Evolutionary conservation across 1,140 invertebrate species (phyloP).

Genomic region (Calycopis cecrops): DNA sequence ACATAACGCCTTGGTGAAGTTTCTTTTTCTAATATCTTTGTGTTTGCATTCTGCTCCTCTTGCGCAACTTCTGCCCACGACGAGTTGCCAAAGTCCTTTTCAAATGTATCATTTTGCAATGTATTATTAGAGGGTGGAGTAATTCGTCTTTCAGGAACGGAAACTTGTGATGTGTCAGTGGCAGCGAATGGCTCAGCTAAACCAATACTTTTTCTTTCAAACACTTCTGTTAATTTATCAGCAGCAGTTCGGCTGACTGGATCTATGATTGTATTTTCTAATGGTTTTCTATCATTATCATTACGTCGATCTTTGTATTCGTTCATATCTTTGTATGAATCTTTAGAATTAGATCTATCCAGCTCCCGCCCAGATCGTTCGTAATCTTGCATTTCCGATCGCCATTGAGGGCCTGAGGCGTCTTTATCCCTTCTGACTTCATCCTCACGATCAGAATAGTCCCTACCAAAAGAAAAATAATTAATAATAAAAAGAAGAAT

Average conservation of each 20-base stretch:
- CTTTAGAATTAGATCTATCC: conserved; percentile 68
- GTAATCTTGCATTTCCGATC: conserved; percentile 70
- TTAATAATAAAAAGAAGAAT: not conserved
- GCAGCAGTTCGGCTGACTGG: conserved; percentile 56
- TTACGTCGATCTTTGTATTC: conserved; percentile 61
- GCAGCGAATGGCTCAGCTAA: conserved; percentile 50
- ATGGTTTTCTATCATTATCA: conserved; percentile 57
- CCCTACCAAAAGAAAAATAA: conserved; percentile 39
- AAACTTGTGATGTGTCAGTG: conserved; percentile 34
- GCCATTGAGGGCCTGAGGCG: conserved; percentile 59
- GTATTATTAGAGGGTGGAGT: conserved; percentile 45
- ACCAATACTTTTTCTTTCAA: conserved; percentile 68
- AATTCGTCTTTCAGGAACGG: conserved; percentile 36
- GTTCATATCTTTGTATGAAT: conserved; percentile 63
- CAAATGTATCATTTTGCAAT: conserved; percentile 45
- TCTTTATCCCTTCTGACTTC: conserved; percentile 64
- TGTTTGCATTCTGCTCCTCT: conserved; percentile 44
- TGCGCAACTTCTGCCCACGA: conserved; percentile 63
- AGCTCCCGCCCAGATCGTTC: conserved; percentile 60
- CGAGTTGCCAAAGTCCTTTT: conserved; percentile 60
- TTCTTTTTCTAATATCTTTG: conserved; percentile 36
- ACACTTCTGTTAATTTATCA: conserved; percentile 68
- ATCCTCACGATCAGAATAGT: conserved; percentile 69
- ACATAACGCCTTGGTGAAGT: conserved; percentile 33
- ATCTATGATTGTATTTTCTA: conserved; percentile 45